phyloP scores from a whole-genome alignment of 2,797 vertebrate genomes.

The Intellagama lesueurii region DNA sequence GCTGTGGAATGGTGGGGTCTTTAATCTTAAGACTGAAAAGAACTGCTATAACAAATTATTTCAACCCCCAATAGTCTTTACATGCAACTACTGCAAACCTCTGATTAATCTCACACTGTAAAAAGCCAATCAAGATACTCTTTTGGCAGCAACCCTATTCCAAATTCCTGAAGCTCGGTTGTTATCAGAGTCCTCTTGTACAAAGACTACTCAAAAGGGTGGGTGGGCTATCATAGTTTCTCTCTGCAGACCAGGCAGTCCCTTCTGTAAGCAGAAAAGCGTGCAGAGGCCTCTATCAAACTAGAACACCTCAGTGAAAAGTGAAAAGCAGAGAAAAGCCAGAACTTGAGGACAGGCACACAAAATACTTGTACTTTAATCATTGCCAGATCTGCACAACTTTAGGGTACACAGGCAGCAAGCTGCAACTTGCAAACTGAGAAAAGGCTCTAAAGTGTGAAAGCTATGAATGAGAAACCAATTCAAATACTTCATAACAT shows the following conservation, averaged over 20 bases:
- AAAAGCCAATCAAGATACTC: not conserved
- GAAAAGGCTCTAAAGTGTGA: not conserved
- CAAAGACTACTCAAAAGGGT: not conserved
- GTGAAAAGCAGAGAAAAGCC: not conserved
- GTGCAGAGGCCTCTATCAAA: not conserved
- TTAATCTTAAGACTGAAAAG: not conserved
- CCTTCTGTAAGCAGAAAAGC: not conserved
- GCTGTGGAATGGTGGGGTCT: no score
- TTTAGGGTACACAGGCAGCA: not conserved
- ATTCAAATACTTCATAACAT: not conserved
- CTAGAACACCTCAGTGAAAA: not conserved
- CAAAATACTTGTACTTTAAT: not conserved
- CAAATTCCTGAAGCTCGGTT: not conserved
- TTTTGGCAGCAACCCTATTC: not conserved
- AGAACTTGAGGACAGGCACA: not conserved
- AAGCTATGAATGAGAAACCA: not conserved
- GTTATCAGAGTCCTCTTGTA: not conserved
- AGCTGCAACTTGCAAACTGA: fast-evolving
- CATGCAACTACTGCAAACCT: not conserved
- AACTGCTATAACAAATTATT: not conserved
- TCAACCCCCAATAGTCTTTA: not conserved
- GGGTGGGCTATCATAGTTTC: no score
- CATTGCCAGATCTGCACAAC: not conserved
- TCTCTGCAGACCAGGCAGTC: not conserved
- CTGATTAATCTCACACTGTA: not conserved